A percentile compares a stretch with the other conserved stretches of the same genome.
Conservation (phyloP, 1,140 invertebrate species). For the Aphis gossypii region DNA sequence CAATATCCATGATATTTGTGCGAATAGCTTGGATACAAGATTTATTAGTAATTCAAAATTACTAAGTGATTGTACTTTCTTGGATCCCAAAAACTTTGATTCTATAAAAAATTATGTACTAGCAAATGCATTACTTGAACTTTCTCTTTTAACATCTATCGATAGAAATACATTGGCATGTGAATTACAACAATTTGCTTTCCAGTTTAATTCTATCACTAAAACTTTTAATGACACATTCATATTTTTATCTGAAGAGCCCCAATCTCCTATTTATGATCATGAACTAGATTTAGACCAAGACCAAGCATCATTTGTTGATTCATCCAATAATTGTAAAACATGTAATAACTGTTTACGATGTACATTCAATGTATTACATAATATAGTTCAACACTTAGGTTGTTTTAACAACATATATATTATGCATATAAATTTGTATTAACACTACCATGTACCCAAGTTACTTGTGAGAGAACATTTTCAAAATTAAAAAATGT, state of each 20-base stretch:
- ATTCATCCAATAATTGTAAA: background rate
- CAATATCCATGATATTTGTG: no score
- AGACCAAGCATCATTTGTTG: background rate
- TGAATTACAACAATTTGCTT: slow-evolving; percentile 9
- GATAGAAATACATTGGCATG: background rate
- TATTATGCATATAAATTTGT: background rate
- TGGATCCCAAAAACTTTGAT: background rate
- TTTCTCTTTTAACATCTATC: background rate
- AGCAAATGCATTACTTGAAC: background rate
- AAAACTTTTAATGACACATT: background rate
- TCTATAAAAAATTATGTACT: background rate
- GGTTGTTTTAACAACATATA: slow-evolving; percentile 9
- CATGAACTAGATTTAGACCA: background rate
- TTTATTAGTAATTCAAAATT: no score
- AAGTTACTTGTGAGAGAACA: background rate
- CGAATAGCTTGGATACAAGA: no score
- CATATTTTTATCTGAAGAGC: background rate
- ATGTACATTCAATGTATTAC: background rate
- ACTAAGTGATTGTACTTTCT: no score
- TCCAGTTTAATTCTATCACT: background rate
- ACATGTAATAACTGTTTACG: background rate
- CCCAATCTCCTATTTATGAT: background rate
- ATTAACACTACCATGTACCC: background rate
- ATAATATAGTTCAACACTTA: background rate
- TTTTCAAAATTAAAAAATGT: slow-evolving; percentile 3